Evolutionary conservation across 2,888 invertebrate species (phyloP).

Genomic region (Trachelus iudaicus): DNA sequence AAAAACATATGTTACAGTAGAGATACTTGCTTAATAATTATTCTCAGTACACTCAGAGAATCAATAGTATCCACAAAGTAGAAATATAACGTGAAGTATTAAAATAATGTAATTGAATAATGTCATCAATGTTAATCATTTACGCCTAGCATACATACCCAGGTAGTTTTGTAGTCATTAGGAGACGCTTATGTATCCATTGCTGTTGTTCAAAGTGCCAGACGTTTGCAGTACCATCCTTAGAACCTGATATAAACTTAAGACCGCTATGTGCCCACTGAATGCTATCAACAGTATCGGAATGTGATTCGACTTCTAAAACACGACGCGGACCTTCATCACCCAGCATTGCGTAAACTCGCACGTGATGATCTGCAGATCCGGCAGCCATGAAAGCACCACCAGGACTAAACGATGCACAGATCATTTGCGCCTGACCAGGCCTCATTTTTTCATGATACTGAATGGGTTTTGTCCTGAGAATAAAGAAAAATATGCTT

Average conservation of each 20-base stretch:
- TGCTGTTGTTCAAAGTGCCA: constrained; percentile 93
- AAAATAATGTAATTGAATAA: background rate
- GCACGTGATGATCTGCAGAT: constrained; percentile 92
- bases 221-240: constrained; percentile 93
- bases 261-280: constrained; percentile 93
- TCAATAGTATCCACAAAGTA: too few relatives aligned
- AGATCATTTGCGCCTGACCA: constrained; percentile 95
- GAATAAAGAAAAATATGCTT: background rate
- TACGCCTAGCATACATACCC: constrained; percentile 62
- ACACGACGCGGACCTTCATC: constrained; percentile 81
- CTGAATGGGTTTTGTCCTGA: constrained; percentile 85
- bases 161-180: constrained; percentile 74
- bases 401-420: constrained; percentile 89
- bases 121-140: background rate
- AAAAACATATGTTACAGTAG: background rate
- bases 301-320: constrained; percentile 73
- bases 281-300: constrained; percentile 94
- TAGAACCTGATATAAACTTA: constrained; percentile 92
- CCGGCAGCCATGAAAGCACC: constrained; percentile 94
- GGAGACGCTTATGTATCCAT: constrained; percentile 84
- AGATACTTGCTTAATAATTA: too few relatives aligned
- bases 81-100: too few relatives aligned
- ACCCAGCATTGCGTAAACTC: constrained; percentile 86
- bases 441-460: constrained; percentile 93
- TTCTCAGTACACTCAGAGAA: too few relatives aligned